Evolutionary conservation across 35 echinoderm and acorn worm genomes (phyloP), one percentile per base, ranked within the genome.

Genomic region (Amphiura filiformis): DNA sequence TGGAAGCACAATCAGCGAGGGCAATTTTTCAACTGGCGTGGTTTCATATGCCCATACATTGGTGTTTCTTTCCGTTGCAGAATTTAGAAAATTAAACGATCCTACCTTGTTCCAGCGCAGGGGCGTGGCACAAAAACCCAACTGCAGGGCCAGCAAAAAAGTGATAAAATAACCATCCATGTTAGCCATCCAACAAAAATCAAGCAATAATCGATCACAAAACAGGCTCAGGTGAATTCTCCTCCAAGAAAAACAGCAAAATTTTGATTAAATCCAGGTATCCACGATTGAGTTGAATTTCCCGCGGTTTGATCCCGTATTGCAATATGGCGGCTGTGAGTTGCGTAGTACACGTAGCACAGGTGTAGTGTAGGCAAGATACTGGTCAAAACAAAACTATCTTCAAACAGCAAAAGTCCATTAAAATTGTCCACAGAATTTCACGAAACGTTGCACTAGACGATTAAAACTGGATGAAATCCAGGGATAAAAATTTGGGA

Each of bases 91-190:
- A 34, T 86, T 13, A 36, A 39, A 76, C 1, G 65, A 37, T 86
- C 65, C 84, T 86, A 65, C 84, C 84, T 86, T 86, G 36, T 15
- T 86, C 56, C 64, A 76, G 38, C 65, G 84, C 57, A 76, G n/a
- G 44, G 84, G 84, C 84, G 49, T 57, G 56, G 84, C 65, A 77
- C 84, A 37, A 76, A 75, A 76, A 37, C 76, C 32, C 34, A 86
- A 13, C 32, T 39, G 61, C 36, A 84, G 12, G 23, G 13, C 18
- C 0, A 75, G 34, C 32, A 36, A 86, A 35, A 37, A 86, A 33
- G 31, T n/a, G 34, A 76, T 14, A 23, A 86, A 76, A 86, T 83
- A 83, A 47, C 57, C 64, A 35, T 12, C 37, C 49, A 36, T 76
- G 34, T 0, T 86, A 61, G 64, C 36, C 65, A 86, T 86, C 84